Evolutionary conservation across 2,888 invertebrate genomes (phyloP).

Genomic region (Scaptomyza parva): DNA sequence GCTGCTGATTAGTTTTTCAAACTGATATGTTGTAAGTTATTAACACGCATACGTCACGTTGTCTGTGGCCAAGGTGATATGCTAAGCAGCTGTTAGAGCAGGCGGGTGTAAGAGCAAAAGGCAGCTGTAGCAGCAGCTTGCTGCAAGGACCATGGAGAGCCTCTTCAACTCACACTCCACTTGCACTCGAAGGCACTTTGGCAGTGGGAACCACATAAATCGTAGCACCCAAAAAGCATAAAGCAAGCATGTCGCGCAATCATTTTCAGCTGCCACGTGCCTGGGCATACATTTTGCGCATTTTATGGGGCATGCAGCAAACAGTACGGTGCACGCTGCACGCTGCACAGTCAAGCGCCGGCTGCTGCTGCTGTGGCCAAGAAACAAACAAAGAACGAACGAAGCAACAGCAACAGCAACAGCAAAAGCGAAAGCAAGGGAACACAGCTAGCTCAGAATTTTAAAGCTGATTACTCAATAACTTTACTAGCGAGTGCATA

Average conservation of each 20-base stretch:
- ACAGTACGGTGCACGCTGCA: slow-evolving; percentile 15
- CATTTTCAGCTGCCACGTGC: slow-evolving; percentile 83
- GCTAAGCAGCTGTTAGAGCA: slow-evolving; percentile 37
- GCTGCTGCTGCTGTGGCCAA: slow-evolving; percentile 56
- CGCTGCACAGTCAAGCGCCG: slow-evolving; percentile 13
- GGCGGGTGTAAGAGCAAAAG: neutral
- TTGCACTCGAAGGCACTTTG: slow-evolving; percentile 8
- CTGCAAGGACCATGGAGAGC: slow-evolving; percentile 7
- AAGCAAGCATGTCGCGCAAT: slow-evolving; percentile 83
- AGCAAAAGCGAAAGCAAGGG: neutral
- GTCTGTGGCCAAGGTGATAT: slow-evolving; percentile 37
- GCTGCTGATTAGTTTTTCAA: slow-evolving; percentile 53
- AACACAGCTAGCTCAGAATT: slow-evolving; percentile 53
- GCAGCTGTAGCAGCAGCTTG: slow-evolving; percentile 12
- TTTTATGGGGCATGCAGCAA: slow-evolving; percentile 65
- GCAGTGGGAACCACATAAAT: slow-evolving; percentile 57
- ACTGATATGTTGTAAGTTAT: slow-evolving; percentile 48
- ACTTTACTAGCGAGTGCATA: slow-evolving; percentile 75
- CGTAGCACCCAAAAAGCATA: slow-evolving; percentile 77
- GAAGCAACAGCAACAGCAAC: neutral
- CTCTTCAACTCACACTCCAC: slow-evolving; percentile 14
- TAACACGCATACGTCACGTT: slow-evolving; percentile 70
- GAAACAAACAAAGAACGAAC: slow-evolving; percentile 51
- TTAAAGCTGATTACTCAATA: slow-evolving; percentile 82
- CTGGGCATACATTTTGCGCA: slow-evolving; percentile 76